Base-by-base conservation (phyloP, 2,888 invertebrate species). In the Ophion slaviceki region DNA sequence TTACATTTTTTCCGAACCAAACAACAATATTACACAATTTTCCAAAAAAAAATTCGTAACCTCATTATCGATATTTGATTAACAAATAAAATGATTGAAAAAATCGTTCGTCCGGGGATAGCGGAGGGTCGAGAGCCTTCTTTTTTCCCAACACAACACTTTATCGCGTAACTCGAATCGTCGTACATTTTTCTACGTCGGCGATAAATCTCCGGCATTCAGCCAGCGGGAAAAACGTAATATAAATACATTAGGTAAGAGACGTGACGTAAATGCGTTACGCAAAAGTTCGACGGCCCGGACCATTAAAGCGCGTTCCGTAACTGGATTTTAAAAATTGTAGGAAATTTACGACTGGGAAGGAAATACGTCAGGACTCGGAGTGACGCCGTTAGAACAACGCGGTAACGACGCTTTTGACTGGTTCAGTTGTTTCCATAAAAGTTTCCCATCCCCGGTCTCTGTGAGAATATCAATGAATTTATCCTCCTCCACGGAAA, bases 171-270 rank as follows among this genome's bases (percentile, higher is more conserved):
- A 71, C 8, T 59, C 5, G 59, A n/a, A 36, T 71, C 32, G 4
- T 71, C 57, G 24, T 61, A 24, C 20, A 32, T 71, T n/a, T 32
- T 36, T 57, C n/a, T n/a, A 59, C 32, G 53, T 32, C 71, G 5
- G 11, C 32, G n/a, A 57, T 57, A 59, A 71, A 32, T 32, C 32
- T 36, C 10, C 57, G 59, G 71, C 36, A 71, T 71, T 32, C 57
- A 36, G 32, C 32, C 47, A 59, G 57, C 71, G 32, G 53, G n/a
- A 40, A 72, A 36, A 24, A 72, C 64, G 64, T 14, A 72, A 72
- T 40, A 10, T 61, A 61, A 72, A 53, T 53, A 53, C 53, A 53
- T 53, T 53, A 53, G 53, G 53, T 53, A 53, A 53, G 53, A 53
- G 57, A 59, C 71, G 53, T 20, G n/a, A 57, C 59, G 32, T 36